These are phyloP conservation scores for Cynopterus brachyotis DNA, from an alignment of 2,113 vertebrate species.

Conservation along the genomic window DNA sequence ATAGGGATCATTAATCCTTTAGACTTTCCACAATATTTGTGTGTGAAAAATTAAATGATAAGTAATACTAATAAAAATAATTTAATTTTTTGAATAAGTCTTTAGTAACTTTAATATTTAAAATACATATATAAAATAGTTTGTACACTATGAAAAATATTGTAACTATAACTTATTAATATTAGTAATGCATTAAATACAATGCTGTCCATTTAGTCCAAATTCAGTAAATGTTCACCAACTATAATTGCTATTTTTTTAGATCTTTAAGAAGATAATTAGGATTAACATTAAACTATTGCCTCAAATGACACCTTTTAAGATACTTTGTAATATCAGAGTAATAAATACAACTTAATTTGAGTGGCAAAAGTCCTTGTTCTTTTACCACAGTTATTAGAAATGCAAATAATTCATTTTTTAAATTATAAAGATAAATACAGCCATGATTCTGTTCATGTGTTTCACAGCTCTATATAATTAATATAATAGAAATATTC, in stretches of 20 bases:
- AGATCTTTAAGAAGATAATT: background rate
- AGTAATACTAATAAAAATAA: background rate
- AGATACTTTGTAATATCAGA: background rate
- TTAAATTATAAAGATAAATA: background rate
- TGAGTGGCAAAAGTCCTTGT: background rate
- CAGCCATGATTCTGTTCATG: background rate
- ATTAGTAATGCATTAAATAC: background rate
- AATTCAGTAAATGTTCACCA: background rate
- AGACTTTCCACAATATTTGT: background rate
- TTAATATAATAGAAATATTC: background rate
- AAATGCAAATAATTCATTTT: background rate
- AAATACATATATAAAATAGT: background rate
- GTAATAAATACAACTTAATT: background rate
- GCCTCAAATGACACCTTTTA: background rate
- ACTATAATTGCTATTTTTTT: background rate
- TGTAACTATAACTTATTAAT: background rate
- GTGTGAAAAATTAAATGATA: background rate
- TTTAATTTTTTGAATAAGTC: background rate
- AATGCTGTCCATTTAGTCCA: background rate
- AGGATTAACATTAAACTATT: background rate
- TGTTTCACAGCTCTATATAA: background rate
- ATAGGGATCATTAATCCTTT: background rate
- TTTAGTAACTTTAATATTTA: background rate
- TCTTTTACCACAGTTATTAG: background rate
- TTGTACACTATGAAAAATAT: background rate